phyloP scores from a whole-genome alignment of 2,797 vertebrate species.

The Sebastes wilsoni region DNA sequence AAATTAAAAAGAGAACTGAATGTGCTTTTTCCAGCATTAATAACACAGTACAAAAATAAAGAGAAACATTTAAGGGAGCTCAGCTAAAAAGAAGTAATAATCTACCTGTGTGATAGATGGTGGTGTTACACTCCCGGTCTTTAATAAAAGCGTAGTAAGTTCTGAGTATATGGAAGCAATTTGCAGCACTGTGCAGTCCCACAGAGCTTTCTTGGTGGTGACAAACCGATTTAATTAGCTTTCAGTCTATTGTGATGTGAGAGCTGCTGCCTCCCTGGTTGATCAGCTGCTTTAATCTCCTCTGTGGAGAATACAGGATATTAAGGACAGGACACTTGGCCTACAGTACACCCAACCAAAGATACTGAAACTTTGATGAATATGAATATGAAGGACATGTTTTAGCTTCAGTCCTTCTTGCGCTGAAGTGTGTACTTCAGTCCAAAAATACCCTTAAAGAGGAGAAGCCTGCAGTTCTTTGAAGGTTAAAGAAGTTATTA shows the following conservation, averaged over 20 bases:
- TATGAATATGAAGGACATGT: background rate
- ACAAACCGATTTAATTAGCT: constrained; percentile 64
- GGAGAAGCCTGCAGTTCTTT: background rate
- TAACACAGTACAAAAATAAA: background rate
- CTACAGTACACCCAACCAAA: constrained; percentile 12
- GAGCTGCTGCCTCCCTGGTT: constrained; percentile 31
- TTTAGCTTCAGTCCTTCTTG: background rate
- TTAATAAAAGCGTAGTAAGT: constrained; percentile 26
- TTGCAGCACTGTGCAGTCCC: background rate
- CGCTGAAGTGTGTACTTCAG: background rate
- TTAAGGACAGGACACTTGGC: constrained; percentile 19
- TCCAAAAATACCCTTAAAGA: background rate
- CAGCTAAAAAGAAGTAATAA: background rate
- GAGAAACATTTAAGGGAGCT: background rate
- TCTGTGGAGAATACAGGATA: constrained; percentile 49
- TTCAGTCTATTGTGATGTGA: constrained; percentile 48
- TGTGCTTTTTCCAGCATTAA: background rate
- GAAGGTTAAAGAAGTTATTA: constrained; percentile 20
- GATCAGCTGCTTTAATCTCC: constrained; percentile 48
- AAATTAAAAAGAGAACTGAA: background rate
- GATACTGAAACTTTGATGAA: background rate
- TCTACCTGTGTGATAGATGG: constrained; percentile 12
- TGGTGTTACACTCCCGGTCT: background rate
- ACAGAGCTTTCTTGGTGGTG: constrained; percentile 30
- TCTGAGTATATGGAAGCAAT: constrained; percentile 8